Conservation (phyloP, 2,797 vertebrate species). For the Fringilla coelebs region DNA sequence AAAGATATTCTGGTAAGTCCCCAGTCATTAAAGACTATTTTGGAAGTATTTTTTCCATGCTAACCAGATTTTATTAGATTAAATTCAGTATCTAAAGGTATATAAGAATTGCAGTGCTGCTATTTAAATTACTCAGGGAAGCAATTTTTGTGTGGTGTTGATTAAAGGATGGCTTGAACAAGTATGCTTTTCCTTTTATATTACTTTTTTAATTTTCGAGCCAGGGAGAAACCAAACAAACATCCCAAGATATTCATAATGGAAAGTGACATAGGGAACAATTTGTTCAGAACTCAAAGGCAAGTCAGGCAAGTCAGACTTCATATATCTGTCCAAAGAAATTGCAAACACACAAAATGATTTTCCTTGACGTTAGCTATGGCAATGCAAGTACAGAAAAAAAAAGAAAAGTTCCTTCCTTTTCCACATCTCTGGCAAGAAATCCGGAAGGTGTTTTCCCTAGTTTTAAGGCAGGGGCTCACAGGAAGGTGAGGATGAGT, state of each 20-base stretch:
- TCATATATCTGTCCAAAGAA: constrained; percentile 8
- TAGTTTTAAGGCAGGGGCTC: neutral
- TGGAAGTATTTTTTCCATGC: neutral
- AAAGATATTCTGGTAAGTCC: neutral
- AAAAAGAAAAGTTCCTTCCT: neutral
- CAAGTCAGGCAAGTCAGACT: neutral
- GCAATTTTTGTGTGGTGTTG: neutral
- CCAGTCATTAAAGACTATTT: neutral
- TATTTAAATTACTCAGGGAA: neutral
- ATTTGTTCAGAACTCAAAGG: constrained; percentile 9
- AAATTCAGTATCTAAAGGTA: constrained; percentile 13
- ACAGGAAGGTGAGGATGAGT: neutral
- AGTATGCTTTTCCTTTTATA: neutral
- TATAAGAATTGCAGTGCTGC: neutral
- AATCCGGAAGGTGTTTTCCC: neutral
- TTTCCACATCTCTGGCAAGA: neutral
- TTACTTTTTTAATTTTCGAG: neutral
- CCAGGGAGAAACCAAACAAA: neutral
- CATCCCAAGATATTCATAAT: neutral
- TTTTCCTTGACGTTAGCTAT: neutral
- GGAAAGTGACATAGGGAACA: neutral
- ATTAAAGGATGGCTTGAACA: constrained; percentile 31
- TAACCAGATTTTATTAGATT: neutral
- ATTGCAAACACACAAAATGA: neutral
- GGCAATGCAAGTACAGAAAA: neutral